phyloP scores from a whole-genome alignment of 2,797 vertebrate species.

The Euphonia xanthogaster region DNA sequence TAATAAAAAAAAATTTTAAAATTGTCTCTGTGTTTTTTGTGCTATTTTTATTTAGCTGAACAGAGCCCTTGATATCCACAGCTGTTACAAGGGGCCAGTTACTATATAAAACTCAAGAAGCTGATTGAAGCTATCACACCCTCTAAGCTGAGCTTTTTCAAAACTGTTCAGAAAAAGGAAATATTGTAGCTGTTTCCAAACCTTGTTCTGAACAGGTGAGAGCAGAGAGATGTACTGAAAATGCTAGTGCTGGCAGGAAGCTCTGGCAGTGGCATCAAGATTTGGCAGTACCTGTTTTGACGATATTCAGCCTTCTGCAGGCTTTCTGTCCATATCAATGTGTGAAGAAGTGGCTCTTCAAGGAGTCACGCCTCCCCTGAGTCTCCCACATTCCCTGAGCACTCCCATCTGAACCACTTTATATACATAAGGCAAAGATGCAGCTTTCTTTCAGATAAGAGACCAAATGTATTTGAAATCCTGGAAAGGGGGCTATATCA shows the following conservation, averaged over 20 bases:
- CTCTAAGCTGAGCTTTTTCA: background rate
- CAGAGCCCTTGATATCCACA: background rate
- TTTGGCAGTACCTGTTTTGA: background rate
- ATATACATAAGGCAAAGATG: background rate
- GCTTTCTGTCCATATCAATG: background rate
- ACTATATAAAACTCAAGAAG: background rate
- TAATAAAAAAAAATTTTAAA: background rate
- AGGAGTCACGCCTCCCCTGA: background rate
- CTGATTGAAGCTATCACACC: background rate
- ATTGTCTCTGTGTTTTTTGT: background rate
- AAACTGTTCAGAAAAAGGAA: background rate
- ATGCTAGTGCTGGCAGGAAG: background rate
- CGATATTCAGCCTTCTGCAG: background rate
- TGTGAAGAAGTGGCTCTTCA: background rate
- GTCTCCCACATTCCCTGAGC: background rate
- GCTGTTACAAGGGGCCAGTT: background rate
- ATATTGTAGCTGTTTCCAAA: background rate
- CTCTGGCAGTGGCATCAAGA: background rate
- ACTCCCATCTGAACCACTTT: background rate
- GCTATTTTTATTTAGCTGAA: background rate
- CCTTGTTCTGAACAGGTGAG: background rate
- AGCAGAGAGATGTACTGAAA: background rate
- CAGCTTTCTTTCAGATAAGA: background rate
- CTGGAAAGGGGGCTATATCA: background rate
- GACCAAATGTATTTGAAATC: background rate